phyloP scores from a whole-genome alignment of 2,797 vertebrate genomes.

The Gallinago nigripennis region DNA sequence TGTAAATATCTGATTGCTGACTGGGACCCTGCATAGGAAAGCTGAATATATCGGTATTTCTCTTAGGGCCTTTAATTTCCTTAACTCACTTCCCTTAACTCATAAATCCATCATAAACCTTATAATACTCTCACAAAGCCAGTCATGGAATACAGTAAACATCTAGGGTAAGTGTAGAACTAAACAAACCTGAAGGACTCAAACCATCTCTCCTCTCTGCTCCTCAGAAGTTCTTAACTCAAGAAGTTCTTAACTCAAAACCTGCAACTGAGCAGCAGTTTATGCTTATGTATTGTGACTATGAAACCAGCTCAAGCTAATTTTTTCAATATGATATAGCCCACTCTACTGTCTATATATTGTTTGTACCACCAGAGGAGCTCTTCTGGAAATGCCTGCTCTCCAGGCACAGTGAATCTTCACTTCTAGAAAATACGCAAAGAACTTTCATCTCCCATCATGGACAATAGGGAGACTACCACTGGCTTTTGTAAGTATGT shows the following conservation, averaged over 20 bases:
- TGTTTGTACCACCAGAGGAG: neutral
- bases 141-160: neutral
- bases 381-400: neutral
- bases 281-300: neutral
- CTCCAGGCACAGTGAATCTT: neutral
- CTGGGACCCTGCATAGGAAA: neutral
- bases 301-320: neutral
- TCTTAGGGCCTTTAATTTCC: neutral
- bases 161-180: neutral
- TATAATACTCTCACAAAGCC: neutral
- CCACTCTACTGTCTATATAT: neutral
- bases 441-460: neutral
- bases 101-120: neutral
- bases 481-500: neutral
- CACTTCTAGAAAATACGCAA: neutral
- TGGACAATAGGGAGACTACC: neutral
- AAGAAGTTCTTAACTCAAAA: neutral
- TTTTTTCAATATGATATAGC: neutral
- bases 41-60: neutral
- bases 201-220: neutral
- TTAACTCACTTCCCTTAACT: neutral
- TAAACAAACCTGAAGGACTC: neutral
- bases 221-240: neutral
- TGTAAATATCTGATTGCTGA: neutral
- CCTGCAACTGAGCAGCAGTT: neutral